Base-by-base conservation (phyloP, 2,113 vertebrate species). In the Lampris incognitus region DNA sequence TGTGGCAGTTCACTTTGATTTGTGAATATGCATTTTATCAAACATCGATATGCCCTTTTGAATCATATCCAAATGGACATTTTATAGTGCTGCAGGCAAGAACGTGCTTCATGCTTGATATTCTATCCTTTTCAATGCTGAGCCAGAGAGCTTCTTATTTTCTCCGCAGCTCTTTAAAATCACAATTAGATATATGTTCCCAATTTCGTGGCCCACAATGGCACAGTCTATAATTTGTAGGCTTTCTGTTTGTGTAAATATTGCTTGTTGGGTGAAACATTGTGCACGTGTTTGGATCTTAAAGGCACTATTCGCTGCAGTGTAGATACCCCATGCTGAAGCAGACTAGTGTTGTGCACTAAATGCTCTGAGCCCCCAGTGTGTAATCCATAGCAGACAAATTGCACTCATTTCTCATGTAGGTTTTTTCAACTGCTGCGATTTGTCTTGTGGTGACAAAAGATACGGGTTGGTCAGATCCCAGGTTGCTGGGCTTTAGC, bases 21-120 rank as follows among this genome's bases (percentile, higher is more conserved):
- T 89, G 85, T 76, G 78, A 85, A 87, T 89, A 72, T 73, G 72
- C 86, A 82, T 87, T 88, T 89, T 55, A 84, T 89, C 79, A 83
- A 69, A 83, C 78, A 86, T 93, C 86, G 84, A 89, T 91, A 90
- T 79, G 73, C 74, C 88, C 63, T 70, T 87, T 84, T 86, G 84
- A 87, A 83, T 90, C 65, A 60, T 69, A 75, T 88, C 73, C 80
- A 88, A 87, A 86, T 82, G 61, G 56, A 50, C 69, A 78, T 87
- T 90, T 88, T 66, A 84, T 86, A 75, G 70, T 73, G 61, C 70
- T 87, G 41, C 57, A 72, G 64, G 82, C 63, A 72, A 72, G 66
- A 66, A 66, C 3, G 0, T 65, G 38, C 66, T 76, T 36, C n/a
- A 54, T 69, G 46, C 49, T 77, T 54, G 55, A 48, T 72, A 69